Base-by-base conservation (phyloP, 2,113 vertebrate genomes). In the Chionodraco myersi region DNA sequence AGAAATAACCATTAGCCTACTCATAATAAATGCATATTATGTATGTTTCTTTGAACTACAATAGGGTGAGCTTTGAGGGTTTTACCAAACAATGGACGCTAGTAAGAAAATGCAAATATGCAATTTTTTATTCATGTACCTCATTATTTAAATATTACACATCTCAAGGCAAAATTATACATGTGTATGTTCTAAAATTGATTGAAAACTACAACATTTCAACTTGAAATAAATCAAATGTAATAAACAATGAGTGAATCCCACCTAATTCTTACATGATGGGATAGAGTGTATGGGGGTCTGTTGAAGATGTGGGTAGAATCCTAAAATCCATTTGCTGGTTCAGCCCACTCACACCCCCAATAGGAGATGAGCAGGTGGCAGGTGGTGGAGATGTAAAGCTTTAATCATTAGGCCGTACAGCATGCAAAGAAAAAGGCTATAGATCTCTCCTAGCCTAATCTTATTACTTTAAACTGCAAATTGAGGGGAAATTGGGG, bases 401-500 rank as follows among this genome's bases (percentile, higher is more conserved):
- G 36, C 41, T 18, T 14, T 60, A 47, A 61, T 18, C 45, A n/a
- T 15, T 18, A 2, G 13, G 21, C 56, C 65, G 34, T 36, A 58
- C 7, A 58, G 36, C 36, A 54, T 5, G n/a, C 53, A 26, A 0
- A 45, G 60, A 75, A 16, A 45, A 34, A 52, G 9, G 10, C 13
- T 60, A 15, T 11, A 14, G 54, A 26, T 44, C 4, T 26, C 68
- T 34, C 10, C n/a, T 48, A 0, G 10, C 56, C 21, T 10, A 68
- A 61, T 76, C 49, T 69, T 52, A 13, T 61, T 59, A 34, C 51
- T 52, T 18, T 54, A 57, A 3, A 0, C 0, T 60, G 61, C 26
- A 72, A 74, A 74, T 5, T 23, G 18, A 57, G 23, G 45, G 21
- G 71, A 85, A 74, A 65, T 11, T 8, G 57, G 77, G 12, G 7